Evolutionary conservation across 92 coral and sea anemone species (phyloP).

Genomic region (Desmophyllum pertusum): DNA sequence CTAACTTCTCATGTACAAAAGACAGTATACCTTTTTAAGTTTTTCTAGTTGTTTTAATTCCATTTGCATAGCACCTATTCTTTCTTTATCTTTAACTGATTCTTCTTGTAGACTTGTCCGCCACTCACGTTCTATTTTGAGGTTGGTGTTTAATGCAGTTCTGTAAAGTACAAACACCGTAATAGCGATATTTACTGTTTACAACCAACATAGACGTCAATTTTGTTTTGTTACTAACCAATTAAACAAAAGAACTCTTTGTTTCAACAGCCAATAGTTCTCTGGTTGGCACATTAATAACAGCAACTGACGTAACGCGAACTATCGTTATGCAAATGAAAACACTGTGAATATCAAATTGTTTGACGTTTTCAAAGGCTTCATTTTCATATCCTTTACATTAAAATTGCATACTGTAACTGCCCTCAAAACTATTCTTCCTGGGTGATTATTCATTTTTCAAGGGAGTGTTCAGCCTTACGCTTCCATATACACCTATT

Average conservation of each 20-base stretch:
- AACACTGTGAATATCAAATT: neutral
- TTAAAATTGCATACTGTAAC: neutral
- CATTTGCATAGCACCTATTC: conserved; percentile 80
- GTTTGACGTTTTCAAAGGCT: neutral
- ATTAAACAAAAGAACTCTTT: too few relatives aligned
- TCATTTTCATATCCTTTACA: neutral
- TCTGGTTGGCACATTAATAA: too few relatives aligned
- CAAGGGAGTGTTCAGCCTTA: too few relatives aligned
- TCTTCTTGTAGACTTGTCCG: conserved; percentile 92
- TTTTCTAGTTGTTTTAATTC: conserved; percentile 72
- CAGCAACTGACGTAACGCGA: too few relatives aligned
- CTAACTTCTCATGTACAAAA: neutral
- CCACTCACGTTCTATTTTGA: conserved; percentile 97
- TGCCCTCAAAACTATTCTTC: too few relatives aligned
- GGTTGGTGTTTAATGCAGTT: conserved; percentile 86
- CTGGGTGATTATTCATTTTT: too few relatives aligned
- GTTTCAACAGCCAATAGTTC: too few relatives aligned
- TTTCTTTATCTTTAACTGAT: conserved; percentile 87
- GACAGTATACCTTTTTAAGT: conserved; percentile 76
- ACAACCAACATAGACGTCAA: too few relatives aligned
- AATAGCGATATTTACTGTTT: too few relatives aligned
- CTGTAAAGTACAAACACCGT: conserved; percentile 50
- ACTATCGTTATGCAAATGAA: neutral
- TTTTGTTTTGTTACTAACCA: too few relatives aligned
- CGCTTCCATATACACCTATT: too few relatives aligned